A percentile compares a stretch with the other conserved stretches of the same genome.
These are phyloP conservation scores for Pseudomyrmex cubaensis DNA, from an alignment of 1,140 invertebrate species.

Conservation along the genomic window DNA sequence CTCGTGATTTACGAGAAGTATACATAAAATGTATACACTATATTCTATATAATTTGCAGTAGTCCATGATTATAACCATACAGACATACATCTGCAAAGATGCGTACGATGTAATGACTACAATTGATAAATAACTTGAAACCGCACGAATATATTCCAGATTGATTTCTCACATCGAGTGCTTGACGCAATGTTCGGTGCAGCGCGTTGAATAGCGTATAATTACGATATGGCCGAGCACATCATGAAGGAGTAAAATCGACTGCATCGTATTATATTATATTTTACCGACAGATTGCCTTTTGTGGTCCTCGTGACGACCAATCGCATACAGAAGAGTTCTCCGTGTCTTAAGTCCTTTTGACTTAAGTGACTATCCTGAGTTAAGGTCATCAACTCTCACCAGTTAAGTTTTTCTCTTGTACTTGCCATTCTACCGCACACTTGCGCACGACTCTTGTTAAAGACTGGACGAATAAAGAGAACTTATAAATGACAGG, in stretches of 20 bases:
- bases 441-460: no score
- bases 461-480: no score
- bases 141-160: neutral
- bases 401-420: no score
- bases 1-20: conserved; percentile 19
- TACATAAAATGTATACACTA: conserved; percentile 22
- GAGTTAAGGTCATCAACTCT: no score
- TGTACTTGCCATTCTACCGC: no score
- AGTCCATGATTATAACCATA: conserved; percentile 13
- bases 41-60: conserved; percentile 6
- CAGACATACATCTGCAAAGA: neutral
- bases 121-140: conserved; percentile 30
- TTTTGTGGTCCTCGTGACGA: conserved; percentile 10
- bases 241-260: conserved; percentile 39
- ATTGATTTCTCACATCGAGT: conserved; percentile 36
- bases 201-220: neutral
- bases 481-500: no score
- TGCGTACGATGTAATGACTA: conserved; percentile 9
- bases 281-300: conserved; percentile 5
- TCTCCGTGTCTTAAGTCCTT: no score
- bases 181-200: neutral
- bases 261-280: neutral
- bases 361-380: no score
- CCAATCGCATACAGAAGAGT: conserved; percentile 7
- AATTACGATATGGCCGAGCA: conserved; percentile 38